Evolutionary conservation across 2,797 vertebrate genomes (phyloP).

Genomic region (Podargus strigoides): DNA sequence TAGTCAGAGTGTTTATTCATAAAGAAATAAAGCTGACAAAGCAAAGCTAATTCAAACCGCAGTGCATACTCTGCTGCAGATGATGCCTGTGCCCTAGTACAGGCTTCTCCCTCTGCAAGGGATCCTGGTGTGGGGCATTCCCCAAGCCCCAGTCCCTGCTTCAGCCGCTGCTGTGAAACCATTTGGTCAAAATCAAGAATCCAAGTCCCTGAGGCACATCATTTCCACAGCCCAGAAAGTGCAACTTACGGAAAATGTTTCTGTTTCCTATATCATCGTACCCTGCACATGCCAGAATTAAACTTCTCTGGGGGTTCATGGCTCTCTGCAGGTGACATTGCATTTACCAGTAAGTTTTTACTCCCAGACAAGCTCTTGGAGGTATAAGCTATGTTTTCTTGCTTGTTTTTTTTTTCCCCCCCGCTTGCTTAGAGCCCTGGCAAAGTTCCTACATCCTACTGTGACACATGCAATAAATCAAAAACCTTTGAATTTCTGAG

Average conservation of each 20-base stretch:
- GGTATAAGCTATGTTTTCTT: background rate
- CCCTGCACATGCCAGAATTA: background rate
- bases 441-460: background rate
- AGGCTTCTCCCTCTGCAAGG: background rate
- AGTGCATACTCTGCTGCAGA: background rate
- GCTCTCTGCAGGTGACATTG: background rate
- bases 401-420: background rate
- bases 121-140: background rate
- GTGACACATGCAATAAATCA: background rate
- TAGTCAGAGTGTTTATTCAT: background rate
- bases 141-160: background rate
- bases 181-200: background rate
- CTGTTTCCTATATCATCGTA: background rate
- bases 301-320: accelerated
- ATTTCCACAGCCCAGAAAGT: background rate
- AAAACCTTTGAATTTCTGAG: background rate
- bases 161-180: background rate
- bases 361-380: background rate
- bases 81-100: accelerated
- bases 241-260: accelerated
- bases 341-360: background rate
- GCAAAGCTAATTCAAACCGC: background rate
- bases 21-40: background rate
- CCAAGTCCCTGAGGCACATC: background rate
- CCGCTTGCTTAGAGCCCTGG: background rate